Conservation (phyloP, 2,888 invertebrate species). For the Timema podura region DNA sequence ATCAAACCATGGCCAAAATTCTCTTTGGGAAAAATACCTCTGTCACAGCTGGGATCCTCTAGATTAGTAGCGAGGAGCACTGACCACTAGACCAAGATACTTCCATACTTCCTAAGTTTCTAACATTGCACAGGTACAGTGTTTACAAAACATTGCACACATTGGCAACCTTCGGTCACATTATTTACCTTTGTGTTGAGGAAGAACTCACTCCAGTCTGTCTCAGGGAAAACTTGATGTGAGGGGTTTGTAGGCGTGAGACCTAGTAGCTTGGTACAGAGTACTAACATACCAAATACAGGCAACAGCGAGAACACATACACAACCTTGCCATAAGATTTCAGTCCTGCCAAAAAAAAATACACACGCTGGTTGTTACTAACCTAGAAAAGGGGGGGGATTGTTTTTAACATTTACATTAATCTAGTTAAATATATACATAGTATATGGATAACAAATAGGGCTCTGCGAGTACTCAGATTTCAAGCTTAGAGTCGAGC, state of each 20-base stretch:
- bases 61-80: too few species aligned
- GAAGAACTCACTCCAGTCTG: constrained; percentile 81
- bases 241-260: constrained; percentile 61
- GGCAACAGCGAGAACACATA: constrained; percentile 76
- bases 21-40: too few species aligned
- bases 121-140: not conserved
- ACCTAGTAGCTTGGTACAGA: constrained; percentile 71
- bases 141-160: not conserved
- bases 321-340: constrained; percentile 79
- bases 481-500: too few species aligned
- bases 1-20: too few species aligned
- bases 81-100: too few species aligned
- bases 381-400: too few species aligned
- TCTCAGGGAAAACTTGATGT: constrained; percentile 70
- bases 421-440: too few species aligned
- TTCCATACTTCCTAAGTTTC: not conserved
- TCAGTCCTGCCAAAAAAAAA: constrained; percentile 51
- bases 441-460: too few species aligned
- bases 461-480: too few species aligned
- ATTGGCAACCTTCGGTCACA: not conserved
- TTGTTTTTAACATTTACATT: too few species aligned
- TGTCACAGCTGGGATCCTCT: too few species aligned
- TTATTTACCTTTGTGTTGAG: constrained; percentile 67
- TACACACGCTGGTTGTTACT: too few species aligned
- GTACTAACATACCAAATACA: constrained; percentile 66